Conservation (phyloP, 1,140 invertebrate genomes). For the Catajapyx aquilonaris region DNA sequence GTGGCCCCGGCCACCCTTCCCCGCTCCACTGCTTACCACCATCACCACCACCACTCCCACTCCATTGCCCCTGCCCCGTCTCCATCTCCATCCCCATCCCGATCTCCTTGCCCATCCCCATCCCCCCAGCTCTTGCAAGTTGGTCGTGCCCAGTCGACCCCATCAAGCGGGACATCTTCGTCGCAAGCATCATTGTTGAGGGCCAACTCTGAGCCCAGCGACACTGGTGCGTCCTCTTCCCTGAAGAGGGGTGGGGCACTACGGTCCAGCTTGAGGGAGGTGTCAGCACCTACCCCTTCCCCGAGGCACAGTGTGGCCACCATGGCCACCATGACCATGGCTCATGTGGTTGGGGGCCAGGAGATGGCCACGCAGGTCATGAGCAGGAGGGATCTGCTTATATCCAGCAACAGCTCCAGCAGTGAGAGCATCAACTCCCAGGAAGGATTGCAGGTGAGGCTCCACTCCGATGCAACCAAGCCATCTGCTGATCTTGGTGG, state of each 20-base stretch:
- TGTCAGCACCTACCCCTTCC: not conserved
- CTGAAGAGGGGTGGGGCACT: not conserved
- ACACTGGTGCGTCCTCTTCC: not conserved
- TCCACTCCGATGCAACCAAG: no score
- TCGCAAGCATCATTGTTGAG: not conserved
- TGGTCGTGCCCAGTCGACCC: not conserved
- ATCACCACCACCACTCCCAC: slow-evolving; percentile 5
- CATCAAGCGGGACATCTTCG: not conserved
- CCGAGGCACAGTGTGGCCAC: slow-evolving; percentile 2
- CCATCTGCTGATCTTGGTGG: no score
- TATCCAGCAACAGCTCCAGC: slow-evolving; percentile 34
- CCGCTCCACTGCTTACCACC: slow-evolving; percentile 2
- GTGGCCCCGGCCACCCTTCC: slow-evolving; percentile 18
- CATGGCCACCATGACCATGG: slow-evolving; percentile 19
- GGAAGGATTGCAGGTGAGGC: slow-evolving; percentile 27
- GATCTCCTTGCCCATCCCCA: slow-evolving; percentile 9
- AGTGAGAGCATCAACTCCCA: slow-evolving; percentile 59
- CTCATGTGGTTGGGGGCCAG: not conserved
- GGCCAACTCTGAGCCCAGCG: not conserved
- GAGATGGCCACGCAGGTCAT: not conserved
- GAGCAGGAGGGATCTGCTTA: slow-evolving; percentile 10
- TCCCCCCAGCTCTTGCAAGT: slow-evolving; percentile 12
- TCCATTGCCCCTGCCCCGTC: not conserved
- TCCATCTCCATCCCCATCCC: not conserved
- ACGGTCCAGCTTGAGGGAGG: not conserved